Evolutionary conservation across 2,888 invertebrate species (phyloP).

Genomic region (Pachliopta kotzebuea): DNA sequence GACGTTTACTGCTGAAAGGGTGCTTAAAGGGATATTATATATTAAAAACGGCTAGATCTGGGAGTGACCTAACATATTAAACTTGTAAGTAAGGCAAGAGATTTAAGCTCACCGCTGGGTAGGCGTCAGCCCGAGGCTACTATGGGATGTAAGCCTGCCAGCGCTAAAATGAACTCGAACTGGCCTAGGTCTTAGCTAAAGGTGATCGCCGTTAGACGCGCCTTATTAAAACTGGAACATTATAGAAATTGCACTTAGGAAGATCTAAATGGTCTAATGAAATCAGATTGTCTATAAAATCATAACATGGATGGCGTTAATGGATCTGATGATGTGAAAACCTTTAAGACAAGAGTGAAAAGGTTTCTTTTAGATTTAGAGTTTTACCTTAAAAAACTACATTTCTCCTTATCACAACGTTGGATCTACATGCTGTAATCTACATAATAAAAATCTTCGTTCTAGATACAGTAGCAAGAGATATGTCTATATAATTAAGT

Average conservation of each 20-base stretch:
- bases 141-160: constrained; percentile 33
- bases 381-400: too few relatives aligned
- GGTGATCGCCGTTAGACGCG: constrained; percentile 41
- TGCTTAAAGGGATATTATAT: neutral
- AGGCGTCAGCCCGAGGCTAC: constrained; percentile 59
- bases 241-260: constrained; percentile 1
- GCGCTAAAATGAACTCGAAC: constrained; percentile 35
- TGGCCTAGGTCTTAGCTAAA: constrained; percentile 38
- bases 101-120: constrained; percentile 65
- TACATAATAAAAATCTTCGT: too few relatives aligned
- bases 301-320: too few relatives aligned
- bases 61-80: constrained; percentile 38
- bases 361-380: too few relatives aligned
- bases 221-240: constrained; percentile 27
- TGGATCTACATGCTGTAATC: too few relatives aligned
- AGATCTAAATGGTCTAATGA: constrained; percentile 10
- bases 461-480: too few relatives aligned
- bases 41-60: constrained; percentile 22
- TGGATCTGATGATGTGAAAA: too few relatives aligned
- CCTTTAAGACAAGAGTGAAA: too few relatives aligned
- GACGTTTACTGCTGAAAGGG: too few relatives aligned
- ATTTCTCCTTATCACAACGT: too few relatives aligned
- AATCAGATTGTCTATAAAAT: neutral
- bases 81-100: constrained; percentile 58
- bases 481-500: too few relatives aligned